A percentile compares a stretch with the other conserved stretches of the same genome.
These are phyloP conservation scores for Drosophila mimica DNA, from an alignment of 2,888 invertebrate species.

Conservation along the genomic window DNA sequence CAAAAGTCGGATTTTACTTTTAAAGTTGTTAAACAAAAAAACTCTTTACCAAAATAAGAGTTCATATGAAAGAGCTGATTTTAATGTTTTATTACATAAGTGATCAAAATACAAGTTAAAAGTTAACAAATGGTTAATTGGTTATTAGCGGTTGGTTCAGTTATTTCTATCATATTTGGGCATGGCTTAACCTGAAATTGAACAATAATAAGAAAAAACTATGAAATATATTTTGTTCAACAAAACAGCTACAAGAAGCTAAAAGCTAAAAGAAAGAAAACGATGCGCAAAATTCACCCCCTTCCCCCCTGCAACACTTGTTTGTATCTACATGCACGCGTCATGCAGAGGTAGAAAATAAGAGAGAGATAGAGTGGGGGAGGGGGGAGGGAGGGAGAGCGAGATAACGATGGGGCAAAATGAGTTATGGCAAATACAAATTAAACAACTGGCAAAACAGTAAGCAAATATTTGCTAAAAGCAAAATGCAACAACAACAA, in stretches of 20 bases:
- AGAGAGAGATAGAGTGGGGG: not conserved
- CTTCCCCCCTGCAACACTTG: not conserved
- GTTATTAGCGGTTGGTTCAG: not conserved
- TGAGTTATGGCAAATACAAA: slow-evolving; percentile 58
- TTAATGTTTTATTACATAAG: not conserved
- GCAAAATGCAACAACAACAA: slow-evolving; percentile 41
- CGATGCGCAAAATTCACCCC: slow-evolving; percentile 4
- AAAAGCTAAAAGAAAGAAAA: not conserved
- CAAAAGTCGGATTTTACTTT: not conserved
- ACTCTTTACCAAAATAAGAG: not conserved
- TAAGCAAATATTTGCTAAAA: slow-evolving; percentile 55
- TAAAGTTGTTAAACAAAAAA: not conserved
- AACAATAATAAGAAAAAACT: not conserved
- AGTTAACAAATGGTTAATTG: not conserved
- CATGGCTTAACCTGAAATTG: not conserved
- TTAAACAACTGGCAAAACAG: slow-evolving; percentile 63
- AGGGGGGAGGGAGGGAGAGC: not conserved
- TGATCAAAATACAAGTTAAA: not conserved
- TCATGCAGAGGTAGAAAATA: slow-evolving; percentile 6
- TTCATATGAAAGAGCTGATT: not conserved
- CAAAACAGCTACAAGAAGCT: not conserved
- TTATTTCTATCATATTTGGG: not conserved
- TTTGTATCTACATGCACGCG: slow-evolving; percentile 52
- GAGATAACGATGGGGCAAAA: slow-evolving; percentile 36
- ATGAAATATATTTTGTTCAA: not conserved